A percentile compares a stretch with the other conserved stretches of the same genome.
These are phyloP conservation scores for Timandra comae DNA, from an alignment of 2,888 invertebrate species.

Conservation along the genomic window DNA sequence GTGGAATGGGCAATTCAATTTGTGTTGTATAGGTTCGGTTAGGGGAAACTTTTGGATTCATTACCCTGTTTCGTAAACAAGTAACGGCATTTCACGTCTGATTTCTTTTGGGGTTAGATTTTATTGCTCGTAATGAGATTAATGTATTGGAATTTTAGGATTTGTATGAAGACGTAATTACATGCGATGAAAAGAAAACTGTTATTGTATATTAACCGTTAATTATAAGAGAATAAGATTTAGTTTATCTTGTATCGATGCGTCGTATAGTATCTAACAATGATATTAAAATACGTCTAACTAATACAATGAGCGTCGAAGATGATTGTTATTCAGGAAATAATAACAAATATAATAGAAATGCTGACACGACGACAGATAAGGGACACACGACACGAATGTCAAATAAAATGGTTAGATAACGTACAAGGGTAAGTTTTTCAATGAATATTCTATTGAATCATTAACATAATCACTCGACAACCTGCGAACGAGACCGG, in stretches of 20 bases:
- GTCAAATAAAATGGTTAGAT: slow-evolving; percentile 33
- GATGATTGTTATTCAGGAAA: not conserved
- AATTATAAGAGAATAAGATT: not conserved
- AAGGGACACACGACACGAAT: slow-evolving; percentile 25
- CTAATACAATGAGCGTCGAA: no score
- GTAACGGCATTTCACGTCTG: no score
- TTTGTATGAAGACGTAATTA: no score
- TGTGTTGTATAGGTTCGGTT: slow-evolving; percentile 36
- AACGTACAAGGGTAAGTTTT: slow-evolving; percentile 49
- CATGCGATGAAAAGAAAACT: no score
- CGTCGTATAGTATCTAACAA: no score
- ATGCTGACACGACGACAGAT: slow-evolving; percentile 20
- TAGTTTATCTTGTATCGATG: not conserved
- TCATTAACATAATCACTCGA: slow-evolving; percentile 58
- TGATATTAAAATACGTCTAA: no score
- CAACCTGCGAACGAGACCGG: slow-evolving; percentile 58
- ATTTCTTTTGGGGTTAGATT: no score
- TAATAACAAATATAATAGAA: slow-evolving; percentile 8
- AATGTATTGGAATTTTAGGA: no score
- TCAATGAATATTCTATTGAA: slow-evolving; percentile 56
- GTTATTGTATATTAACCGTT: not conserved
- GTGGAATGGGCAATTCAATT: slow-evolving; percentile 47
- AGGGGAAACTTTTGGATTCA: slow-evolving; percentile 16
- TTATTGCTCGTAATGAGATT: no score
- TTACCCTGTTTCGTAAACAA: no score